Evolutionary conservation across 1,140 invertebrate species (phyloP).

Genomic region (Trachymyrmex septentrionalis): DNA sequence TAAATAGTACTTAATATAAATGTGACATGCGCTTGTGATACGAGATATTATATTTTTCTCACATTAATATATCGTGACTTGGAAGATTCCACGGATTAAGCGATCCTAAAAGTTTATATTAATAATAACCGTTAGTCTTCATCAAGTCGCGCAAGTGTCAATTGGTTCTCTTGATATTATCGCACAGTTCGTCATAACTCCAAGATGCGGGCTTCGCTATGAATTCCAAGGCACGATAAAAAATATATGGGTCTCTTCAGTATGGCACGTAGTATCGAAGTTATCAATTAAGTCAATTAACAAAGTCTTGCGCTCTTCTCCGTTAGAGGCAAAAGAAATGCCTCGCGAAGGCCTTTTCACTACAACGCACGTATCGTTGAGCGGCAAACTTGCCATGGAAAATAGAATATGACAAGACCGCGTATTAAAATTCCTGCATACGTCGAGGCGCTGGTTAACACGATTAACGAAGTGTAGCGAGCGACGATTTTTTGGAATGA

Average conservation of each 20-base stretch:
- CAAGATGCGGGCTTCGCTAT: conserved; percentile 38
- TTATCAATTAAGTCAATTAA: conserved; percentile 50
- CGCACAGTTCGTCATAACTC: conserved; percentile 30
- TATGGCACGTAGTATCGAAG: not conserved
- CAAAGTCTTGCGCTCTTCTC: conserved; percentile 2
- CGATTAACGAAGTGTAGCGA: conserved; percentile 72
- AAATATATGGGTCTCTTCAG: conserved; percentile 15
- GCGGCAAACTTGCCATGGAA: not conserved
- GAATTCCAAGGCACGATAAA: conserved; percentile 21
- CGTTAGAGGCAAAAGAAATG: not conserved
- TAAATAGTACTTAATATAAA: not conserved
- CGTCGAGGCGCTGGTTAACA: conserved; percentile 52
- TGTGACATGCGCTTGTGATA: not conserved
- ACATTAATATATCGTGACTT: conserved; percentile 12
- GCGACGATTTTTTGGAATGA: conserved; percentile 64
- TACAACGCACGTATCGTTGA: not conserved
- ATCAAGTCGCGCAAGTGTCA: conserved; percentile 48
- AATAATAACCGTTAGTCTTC: conserved; percentile 43
- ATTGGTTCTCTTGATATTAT: conserved; percentile 3
- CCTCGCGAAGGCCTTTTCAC: not conserved
- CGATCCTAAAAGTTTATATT: conserved; percentile 18
- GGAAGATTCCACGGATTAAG: not conserved
- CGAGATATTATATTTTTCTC: not conserved
- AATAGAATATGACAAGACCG: conserved; percentile 22
- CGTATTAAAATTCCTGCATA: conserved; percentile 60